These are phyloP conservation scores for Oxyscelio sp. DNA, from an alignment of 2,888 invertebrate species.

Conservation along the genomic window DNA sequence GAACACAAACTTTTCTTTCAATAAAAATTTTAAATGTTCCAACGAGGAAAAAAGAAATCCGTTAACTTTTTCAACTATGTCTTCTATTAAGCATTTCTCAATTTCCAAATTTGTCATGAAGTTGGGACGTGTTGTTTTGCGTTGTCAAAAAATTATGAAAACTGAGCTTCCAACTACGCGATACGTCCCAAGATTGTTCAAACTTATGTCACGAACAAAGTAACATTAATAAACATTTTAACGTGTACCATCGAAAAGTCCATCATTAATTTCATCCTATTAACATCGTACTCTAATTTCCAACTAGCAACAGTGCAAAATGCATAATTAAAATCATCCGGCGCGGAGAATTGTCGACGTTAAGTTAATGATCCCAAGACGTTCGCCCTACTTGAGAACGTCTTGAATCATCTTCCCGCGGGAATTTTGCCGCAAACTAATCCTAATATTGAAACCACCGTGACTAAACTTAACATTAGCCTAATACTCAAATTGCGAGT, in stretches of 20 bases:
- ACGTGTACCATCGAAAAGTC: slow-evolving; percentile 1
- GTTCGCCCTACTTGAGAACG: neutral
- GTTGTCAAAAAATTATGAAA: neutral
- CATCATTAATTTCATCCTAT: slow-evolving; percentile 45
- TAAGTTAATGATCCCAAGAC: slow-evolving; percentile 48
- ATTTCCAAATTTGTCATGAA: neutral
- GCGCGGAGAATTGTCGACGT: neutral
- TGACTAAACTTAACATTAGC: slow-evolving; percentile 45
- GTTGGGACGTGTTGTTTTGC: neutral
- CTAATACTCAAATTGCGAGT: slow-evolving; percentile 28
- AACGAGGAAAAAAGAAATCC: neutral
- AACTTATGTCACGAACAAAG: neutral
- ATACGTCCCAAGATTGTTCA: neutral
- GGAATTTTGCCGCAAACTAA: slow-evolving; percentile 37
- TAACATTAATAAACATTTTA: slow-evolving; percentile 31
- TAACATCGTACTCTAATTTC: slow-evolving; percentile 29
- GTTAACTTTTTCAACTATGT: slow-evolving; percentile 1
- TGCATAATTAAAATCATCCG: slow-evolving; percentile 45
- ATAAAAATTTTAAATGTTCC: neutral
- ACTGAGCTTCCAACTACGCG: neutral
- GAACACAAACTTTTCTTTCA: neutral
- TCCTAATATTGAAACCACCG: slow-evolving; percentile 51
- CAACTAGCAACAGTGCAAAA: slow-evolving; percentile 29
- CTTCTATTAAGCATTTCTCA: neutral
- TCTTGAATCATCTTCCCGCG: slow-evolving; percentile 46